phyloP scores from a whole-genome alignment of 2,113 vertebrate species.

The Gavia stellata region DNA sequence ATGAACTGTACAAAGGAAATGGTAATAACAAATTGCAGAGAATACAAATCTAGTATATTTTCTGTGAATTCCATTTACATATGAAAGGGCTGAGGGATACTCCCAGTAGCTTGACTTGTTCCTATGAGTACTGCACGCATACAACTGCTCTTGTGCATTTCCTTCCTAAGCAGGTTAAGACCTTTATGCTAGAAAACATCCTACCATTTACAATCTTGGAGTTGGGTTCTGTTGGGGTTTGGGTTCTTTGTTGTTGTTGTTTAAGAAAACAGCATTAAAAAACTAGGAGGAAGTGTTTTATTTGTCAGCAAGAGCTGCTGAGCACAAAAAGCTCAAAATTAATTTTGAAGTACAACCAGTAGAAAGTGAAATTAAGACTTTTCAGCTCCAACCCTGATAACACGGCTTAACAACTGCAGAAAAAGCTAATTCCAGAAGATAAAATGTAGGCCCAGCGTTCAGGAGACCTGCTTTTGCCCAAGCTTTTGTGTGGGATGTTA shows the following conservation, averaged over 20 bases:
- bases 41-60: not conserved
- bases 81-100: not conserved
- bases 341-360: not conserved
- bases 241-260: too few relatives aligned
- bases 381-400: not conserved
- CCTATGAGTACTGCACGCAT: not conserved
- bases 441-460: not conserved
- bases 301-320: not conserved
- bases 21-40: not conserved
- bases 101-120: not conserved
- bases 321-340: not conserved
- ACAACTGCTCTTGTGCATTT: not conserved
- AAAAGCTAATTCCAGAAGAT: not conserved
- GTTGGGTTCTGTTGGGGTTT: not conserved
- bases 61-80: not conserved
- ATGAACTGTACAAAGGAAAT: not conserved
- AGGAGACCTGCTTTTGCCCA: not conserved
- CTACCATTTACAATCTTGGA: not conserved
- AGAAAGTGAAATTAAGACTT: not conserved
- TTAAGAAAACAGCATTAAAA: not conserved
- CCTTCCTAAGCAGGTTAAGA: not conserved
- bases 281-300: not conserved
- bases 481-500: not conserved
- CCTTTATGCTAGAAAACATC: not conserved
- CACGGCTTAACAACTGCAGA: not conserved